phyloP scores from a whole-genome alignment of 2,888 invertebrate species.

The Xanthia icteritia region DNA sequence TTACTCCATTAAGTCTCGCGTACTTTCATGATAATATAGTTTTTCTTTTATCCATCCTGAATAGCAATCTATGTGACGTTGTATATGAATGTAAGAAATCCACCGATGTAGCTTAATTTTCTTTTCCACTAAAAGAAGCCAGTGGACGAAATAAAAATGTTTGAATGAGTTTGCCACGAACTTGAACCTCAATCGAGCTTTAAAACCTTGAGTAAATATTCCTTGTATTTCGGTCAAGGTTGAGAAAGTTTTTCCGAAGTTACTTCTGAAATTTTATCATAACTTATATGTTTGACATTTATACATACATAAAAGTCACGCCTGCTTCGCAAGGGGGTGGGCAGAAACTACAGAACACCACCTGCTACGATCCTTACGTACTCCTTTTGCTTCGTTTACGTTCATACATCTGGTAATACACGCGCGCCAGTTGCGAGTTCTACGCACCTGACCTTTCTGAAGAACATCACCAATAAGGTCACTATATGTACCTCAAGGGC shows the following conservation, averaged over 20 bases:
- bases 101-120: too few relatives aligned
- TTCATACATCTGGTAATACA: not conserved
- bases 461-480: too few relatives aligned
- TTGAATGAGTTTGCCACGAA: slow-evolving; percentile 35
- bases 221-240: slow-evolving; percentile 41
- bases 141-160: slow-evolving; percentile 12
- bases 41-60: not conserved
- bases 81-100: too few relatives aligned
- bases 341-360: not conserved
- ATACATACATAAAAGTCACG: not conserved
- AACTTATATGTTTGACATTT: slow-evolving; percentile 18
- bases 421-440: not conserved
- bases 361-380: not conserved
- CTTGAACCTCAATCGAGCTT: slow-evolving; percentile 41
- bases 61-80: not conserved
- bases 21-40: not conserved
- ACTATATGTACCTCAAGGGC: too few relatives aligned
- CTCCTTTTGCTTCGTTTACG: not conserved
- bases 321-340: not conserved
- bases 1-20: not conserved
- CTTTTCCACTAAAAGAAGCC: not conserved
- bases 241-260: slow-evolving; percentile 2
- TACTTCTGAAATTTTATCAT: slow-evolving; percentile 9
- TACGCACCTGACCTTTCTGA: too few relatives aligned
- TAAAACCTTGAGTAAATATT: slow-evolving; percentile 17